Base-by-base conservation (phyloP, 2,888 invertebrate species). In the Phanerotoma sp. region DNA sequence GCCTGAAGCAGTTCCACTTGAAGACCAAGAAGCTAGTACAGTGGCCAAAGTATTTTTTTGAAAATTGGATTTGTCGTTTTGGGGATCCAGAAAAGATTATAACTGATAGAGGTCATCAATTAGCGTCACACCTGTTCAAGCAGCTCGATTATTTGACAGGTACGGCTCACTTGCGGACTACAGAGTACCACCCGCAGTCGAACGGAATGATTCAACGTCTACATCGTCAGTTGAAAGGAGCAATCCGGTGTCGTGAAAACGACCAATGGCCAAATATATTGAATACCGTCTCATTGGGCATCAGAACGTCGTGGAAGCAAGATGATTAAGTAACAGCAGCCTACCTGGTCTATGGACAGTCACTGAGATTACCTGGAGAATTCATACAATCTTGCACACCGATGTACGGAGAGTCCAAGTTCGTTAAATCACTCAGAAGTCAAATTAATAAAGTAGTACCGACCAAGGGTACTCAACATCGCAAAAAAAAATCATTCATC, bases 151-250 rank as follows among this genome's bases (percentile, higher is more conserved):
- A 3, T 1, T 5, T 33, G 4, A 6, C 33, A 13, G 33, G 33
- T 1, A 33, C 33, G 11, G 15, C 33, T 33, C 33, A 33, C 2
- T 13, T 33, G 5, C 33, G 33, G 1, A 47, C 51, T 10, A 54
- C 56, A 10, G 35, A 54, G 2, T 59, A 56, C 13, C 54, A 59
- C 30, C 56, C 56, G 4, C 35, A 46, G 45, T 48, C 45, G 1
- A 59, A 59, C 25, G 56, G 56, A 9, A 47, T 54, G 45, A 20
- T 67, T 1, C 64, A 66, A 32, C 35, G 63, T 15, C 20, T 63
- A 3, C 63, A 64, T 33, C 54, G 63, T 0, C 60, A 63, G 18
- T 18, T 45, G 3, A 45, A 45, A 28, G 28, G 15, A 16, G 45
- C 45, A 2, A 28, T 45, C 7, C 13, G 11, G 15, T 45, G 28